phyloP scores from a whole-genome alignment of 2,113 vertebrate species.

The Ctenodactylus gundi region DNA sequence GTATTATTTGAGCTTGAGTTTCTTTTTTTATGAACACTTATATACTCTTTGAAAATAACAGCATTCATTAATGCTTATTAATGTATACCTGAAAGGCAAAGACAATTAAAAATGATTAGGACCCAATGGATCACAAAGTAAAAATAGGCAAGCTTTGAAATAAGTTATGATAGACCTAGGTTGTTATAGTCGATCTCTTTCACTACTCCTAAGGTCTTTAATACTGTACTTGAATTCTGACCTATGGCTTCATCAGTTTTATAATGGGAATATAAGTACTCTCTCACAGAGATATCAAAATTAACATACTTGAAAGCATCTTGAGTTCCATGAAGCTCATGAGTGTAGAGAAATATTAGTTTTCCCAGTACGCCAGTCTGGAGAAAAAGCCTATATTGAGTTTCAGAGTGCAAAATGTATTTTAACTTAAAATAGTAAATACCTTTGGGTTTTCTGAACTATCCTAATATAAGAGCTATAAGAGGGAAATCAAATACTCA shows the following conservation, averaged over 20 bases:
- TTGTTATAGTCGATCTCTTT: neutral
- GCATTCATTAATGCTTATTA: neutral
- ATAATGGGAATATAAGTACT: neutral
- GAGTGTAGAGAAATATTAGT: neutral
- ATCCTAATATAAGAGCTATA: no score
- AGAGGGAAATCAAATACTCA: neutral
- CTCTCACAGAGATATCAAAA: neutral
- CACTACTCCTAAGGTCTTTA: neutral
- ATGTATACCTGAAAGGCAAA: neutral
- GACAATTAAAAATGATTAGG: neutral
- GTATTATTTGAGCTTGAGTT: neutral
- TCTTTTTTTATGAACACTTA: neutral
- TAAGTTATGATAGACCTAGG: neutral
- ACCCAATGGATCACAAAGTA: neutral
- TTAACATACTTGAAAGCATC: constrained; percentile 25
- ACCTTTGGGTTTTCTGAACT: constrained; percentile 33
- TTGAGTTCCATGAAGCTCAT: neutral
- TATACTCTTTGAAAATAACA: neutral
- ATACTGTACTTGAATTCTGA: neutral
- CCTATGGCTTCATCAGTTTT: constrained; percentile 15
- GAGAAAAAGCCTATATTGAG: neutral
- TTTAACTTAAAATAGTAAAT: neutral
- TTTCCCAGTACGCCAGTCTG: neutral
- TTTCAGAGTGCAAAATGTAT: neutral
- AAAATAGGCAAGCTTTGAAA: neutral